These are phyloP conservation scores for Leucophenga varia DNA, from an alignment of 1,140 invertebrate genomes.

Conservation along the genomic window DNA sequence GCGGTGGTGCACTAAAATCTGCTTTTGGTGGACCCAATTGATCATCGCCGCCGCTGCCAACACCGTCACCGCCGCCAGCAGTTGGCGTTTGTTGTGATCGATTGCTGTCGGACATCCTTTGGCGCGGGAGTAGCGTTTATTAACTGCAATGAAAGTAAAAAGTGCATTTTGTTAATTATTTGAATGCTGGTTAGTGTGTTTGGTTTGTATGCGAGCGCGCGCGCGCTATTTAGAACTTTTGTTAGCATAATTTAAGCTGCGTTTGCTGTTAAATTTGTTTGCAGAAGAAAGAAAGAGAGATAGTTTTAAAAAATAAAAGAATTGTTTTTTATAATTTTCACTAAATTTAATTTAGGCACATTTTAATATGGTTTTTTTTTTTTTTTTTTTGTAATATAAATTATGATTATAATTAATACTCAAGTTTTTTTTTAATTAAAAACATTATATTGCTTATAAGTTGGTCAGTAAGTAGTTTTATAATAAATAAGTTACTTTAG, in stretches of 20 bases:
- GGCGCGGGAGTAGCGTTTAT: too few species aligned
- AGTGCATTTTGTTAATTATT: too few species aligned
- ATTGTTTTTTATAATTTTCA: too few species aligned
- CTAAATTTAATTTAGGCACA: conserved; percentile 13
- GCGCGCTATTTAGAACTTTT: too few species aligned
- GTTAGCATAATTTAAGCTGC: too few species aligned
- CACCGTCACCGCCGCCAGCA: conserved; percentile 9
- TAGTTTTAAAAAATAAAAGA: too few species aligned
- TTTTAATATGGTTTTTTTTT: conserved; percentile 5
- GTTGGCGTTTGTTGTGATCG: conserved; percentile 24
- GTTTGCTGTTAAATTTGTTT: too few species aligned
- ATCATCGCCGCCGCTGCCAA: conserved; percentile 53
- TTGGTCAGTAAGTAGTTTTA: conserved; percentile 23
- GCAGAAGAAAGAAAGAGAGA: conserved; percentile 3
- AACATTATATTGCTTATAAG: conserved; percentile 5
- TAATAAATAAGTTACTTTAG: conserved; percentile 42
- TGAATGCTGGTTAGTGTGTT: too few species aligned
- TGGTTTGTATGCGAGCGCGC: too few species aligned
- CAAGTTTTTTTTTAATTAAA: not conserved
- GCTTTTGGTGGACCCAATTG: conserved; percentile 75
- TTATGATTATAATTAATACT: conserved; percentile 13
- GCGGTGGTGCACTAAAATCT: conserved; percentile 82
- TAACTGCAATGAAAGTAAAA: too few species aligned
- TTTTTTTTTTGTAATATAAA: conserved; percentile 13
- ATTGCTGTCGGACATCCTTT: conserved; percentile 43